Evolutionary conservation across 2,113 vertebrate genomes (phyloP), one percentile per base, ranked within the genome.

Genomic region (Megaleporinus macrocephalus): DNA sequence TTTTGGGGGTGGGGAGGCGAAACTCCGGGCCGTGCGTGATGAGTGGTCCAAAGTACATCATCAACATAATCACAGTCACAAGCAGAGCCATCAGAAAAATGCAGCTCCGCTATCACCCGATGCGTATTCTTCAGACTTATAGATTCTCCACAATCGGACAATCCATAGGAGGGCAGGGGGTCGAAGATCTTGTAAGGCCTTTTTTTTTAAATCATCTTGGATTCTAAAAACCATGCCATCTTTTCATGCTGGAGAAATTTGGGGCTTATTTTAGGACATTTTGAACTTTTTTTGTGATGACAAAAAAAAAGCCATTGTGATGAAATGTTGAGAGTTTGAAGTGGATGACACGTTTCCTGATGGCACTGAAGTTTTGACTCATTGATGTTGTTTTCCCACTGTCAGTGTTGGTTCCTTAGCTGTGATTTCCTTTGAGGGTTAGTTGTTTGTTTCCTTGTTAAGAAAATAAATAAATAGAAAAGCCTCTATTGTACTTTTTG

Each of bases 1-100:
- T 85, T 89, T 88, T 85, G 55, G 79, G 33, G 36, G 55, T 61
- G 79, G 33, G 36, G 55, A 84, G 73, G 4, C 10, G 57, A n/a
- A 26, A 53, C 72, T 13, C 44, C 66, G 51, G n/a, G 65, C 22
- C 20, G 12, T 68, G 36, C 73, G 24, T 49, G 44, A 63, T 27
- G 13, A 63, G 24, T 29, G 30, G 20, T 73, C 18, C 55, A 24
- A 65, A 81, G 1, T 15, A n/a, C 36, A 33, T 78, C 65, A 57
- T 77, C 65, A 65, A 44, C 68, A 78, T 81, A 44, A 78, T 84
- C 59, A 26, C 20, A 75, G 29, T 81, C 70, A 63, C 33, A 30
- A 71, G 16, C 24, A 53, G 41, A 69, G 41, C 33, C 51, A 66
- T 73, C 66, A 79, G 41, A 22, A 72, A 66, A 66, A 44, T 63